Evolutionary conservation across 2,113 vertebrate species (phyloP).

Genomic region (Calyptomena viridis): DNA sequence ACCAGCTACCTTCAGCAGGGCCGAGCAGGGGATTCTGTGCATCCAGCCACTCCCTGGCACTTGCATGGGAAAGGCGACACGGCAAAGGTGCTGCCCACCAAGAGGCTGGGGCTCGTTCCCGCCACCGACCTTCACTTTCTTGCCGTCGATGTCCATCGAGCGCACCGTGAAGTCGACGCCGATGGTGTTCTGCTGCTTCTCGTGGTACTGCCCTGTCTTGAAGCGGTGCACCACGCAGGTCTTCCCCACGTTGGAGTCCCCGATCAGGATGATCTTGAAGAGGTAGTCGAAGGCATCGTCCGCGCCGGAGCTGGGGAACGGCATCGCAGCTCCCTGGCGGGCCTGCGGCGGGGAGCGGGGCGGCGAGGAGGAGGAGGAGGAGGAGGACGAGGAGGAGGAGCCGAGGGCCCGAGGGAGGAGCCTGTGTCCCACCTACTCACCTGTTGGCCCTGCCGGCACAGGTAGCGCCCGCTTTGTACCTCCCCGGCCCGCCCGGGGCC

Average conservation of each 20-base stretch:
- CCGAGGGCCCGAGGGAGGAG: neutral
- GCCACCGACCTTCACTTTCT: constrained; percentile 87
- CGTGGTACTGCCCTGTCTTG: constrained; percentile 84
- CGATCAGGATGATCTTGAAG: constrained; percentile 95
- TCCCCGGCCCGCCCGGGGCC: no score
- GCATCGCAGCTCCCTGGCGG: constrained; percentile 65
- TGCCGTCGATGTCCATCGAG: constrained; percentile 88
- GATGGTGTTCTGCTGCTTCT: constrained; percentile 92
- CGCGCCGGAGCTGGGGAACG: constrained; percentile 64
- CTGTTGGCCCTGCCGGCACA: constrained; percentile 66
- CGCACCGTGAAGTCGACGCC: constrained; percentile 95
- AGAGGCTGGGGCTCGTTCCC: neutral
- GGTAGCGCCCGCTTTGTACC: constrained; percentile 61
- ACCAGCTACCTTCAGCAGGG: neutral
- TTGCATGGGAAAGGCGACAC: fast-evolving
- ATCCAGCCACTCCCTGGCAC: neutral
- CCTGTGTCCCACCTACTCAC: neutral
- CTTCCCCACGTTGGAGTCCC: constrained; percentile 95
- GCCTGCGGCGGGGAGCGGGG: neutral
- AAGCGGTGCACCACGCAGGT: constrained; percentile 94
- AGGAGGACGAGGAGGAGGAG: neutral
- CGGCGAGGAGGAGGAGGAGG: neutral
- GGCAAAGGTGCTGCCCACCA: fast-evolving
- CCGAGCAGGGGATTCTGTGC: neutral
- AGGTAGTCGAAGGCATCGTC: constrained; percentile 91